Percentiles rank a stretch among this genome's conserved stretches.
phyloP scores from a whole-genome alignment of 2,797 vertebrate species.

The Antrozous pallidus region DNA sequence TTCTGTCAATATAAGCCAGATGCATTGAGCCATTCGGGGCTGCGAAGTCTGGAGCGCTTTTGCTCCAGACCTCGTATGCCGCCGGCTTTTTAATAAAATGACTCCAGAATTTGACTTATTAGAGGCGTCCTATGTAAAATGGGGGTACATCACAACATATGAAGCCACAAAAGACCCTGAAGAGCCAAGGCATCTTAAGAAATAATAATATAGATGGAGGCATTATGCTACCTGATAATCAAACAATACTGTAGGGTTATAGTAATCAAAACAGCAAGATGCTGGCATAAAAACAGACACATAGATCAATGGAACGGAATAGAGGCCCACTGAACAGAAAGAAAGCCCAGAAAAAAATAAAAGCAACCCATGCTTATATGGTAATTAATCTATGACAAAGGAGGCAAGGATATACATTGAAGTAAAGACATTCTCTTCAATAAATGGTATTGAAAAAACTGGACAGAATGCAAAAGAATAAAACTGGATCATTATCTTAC shows the following conservation, averaged over 20 bases:
- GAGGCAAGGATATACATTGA: not conserved
- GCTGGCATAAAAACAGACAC: not conserved
- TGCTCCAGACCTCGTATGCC: too few relatives aligned
- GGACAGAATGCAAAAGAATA: not conserved
- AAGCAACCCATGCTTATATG: not conserved
- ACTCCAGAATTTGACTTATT: too few relatives aligned
- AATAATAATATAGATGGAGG: not conserved
- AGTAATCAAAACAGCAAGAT: not conserved
- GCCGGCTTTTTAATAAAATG: too few relatives aligned
- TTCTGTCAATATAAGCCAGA: too few relatives aligned
- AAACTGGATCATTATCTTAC: not conserved
- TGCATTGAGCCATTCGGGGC: too few relatives aligned
- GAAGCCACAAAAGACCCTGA: not conserved
- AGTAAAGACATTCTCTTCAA: not conserved
- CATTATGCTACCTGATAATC: not conserved
- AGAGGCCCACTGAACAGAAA: not conserved
- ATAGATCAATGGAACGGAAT: not conserved
- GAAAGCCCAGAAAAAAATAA: not conserved
- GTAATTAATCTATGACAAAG: not conserved
- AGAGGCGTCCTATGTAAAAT: too few relatives aligned
- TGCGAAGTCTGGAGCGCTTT: too few relatives aligned
- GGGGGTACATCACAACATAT: too few relatives aligned
- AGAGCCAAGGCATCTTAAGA: not conserved
- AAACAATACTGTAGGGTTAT: not conserved
- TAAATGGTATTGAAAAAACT: not conserved